phyloP scores from a whole-genome alignment of 2,888 invertebrate species.

The Caenorhabditis uteleia region DNA sequence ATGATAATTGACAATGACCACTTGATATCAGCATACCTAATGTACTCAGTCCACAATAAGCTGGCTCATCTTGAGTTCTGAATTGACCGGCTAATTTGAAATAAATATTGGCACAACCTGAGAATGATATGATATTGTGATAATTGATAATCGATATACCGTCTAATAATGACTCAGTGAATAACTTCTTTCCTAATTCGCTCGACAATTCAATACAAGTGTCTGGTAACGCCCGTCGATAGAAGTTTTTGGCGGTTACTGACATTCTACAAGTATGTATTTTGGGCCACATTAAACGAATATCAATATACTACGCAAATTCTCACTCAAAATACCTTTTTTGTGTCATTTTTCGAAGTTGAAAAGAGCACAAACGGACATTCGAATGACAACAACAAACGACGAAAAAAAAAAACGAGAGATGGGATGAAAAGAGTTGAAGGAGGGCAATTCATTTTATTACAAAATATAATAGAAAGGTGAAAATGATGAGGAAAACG shows the following conservation, averaged over 20 bases:
- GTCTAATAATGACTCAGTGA: constrained; percentile 66
- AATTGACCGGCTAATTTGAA: constrained; percentile 71
- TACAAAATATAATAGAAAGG: too few relatives aligned
- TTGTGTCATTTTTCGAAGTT: too few relatives aligned
- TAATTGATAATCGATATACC: constrained; percentile 23
- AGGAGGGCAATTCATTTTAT: too few relatives aligned
- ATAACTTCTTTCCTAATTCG: constrained; percentile 69
- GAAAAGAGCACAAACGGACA: too few relatives aligned
- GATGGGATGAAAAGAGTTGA: too few relatives aligned
- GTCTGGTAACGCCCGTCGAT: constrained; percentile 69
- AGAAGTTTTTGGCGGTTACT: constrained; percentile 65
- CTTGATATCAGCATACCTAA: constrained; percentile 66
- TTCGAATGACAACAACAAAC: too few relatives aligned
- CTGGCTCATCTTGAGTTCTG: constrained; percentile 71
- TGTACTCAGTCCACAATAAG: constrained; percentile 71
- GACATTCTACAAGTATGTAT: constrained; percentile 42
- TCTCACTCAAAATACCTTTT: too few relatives aligned
- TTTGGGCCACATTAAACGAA: background rate
- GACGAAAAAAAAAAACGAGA: too few relatives aligned
- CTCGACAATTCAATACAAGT: constrained; percentile 70
- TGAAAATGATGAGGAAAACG: too few relatives aligned
- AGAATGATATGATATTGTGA: constrained; percentile 1
- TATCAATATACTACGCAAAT: background rate
- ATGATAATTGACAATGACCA: background rate
- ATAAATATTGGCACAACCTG: constrained; percentile 70